phyloP scores from a whole-genome alignment of 1,140 invertebrate species.

The Atopsyche davidsoni region DNA sequence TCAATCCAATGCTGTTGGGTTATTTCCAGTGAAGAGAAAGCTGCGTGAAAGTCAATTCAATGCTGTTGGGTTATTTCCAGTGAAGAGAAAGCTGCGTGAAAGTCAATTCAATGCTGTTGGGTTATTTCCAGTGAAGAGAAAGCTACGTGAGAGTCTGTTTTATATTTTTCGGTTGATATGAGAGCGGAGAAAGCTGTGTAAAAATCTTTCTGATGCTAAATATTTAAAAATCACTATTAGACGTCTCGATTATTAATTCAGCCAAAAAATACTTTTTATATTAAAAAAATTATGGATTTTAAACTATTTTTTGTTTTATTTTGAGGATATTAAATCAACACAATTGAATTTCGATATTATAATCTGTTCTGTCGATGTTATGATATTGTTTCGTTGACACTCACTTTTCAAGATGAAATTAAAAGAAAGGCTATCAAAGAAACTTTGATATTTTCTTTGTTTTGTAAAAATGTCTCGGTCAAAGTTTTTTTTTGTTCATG shows the following conservation, averaged over 20 bases:
- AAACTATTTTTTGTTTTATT: not conserved
- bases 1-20: too few relatives aligned
- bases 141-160: too few relatives aligned
- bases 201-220: too few relatives aligned
- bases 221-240: not conserved
- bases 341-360: not conserved
- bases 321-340: not conserved
- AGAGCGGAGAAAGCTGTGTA: too few relatives aligned
- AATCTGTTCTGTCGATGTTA: not conserved
- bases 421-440: not conserved
- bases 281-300: not conserved
- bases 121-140: too few relatives aligned
- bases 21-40: too few relatives aligned
- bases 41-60: too few relatives aligned
- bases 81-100: too few relatives aligned
- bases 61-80: too few relatives aligned
- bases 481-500: not conserved
- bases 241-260: not conserved
- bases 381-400: not conserved
- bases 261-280: not conserved
- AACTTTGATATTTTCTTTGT: not conserved
- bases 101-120: too few relatives aligned
- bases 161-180: too few relatives aligned
- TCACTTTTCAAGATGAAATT: not conserved
- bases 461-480: too few relatives aligned